Percentiles rank a stretch among this genome's conserved stretches.
Conservation (phyloP, 2,113 vertebrate species). For the Menura novaehollandiae region DNA sequence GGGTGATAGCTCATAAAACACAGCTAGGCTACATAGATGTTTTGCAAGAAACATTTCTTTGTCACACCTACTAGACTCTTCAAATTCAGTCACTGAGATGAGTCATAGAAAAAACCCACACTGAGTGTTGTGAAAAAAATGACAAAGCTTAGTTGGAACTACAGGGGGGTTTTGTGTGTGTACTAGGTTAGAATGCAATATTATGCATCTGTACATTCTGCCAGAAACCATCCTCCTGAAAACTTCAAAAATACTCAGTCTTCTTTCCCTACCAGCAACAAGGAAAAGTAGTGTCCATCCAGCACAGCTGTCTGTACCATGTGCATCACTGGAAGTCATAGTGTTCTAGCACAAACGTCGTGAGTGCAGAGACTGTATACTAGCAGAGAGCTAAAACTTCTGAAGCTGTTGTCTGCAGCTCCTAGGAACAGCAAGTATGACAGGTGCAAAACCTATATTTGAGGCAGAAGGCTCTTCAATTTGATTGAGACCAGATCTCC, state of each 20-base stretch:
- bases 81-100: slow-evolving; percentile 48
- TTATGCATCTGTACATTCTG: not conserved
- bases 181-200: slow-evolving; percentile 18
- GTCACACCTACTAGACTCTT: not conserved
- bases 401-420: slow-evolving; percentile 55
- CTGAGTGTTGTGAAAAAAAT: not conserved
- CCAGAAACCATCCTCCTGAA: slow-evolving; percentile 51
- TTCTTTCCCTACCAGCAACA: not conserved
- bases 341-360: slow-evolving; percentile 53
- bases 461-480: slow-evolving; percentile 52
- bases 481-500: slow-evolving; percentile 37
- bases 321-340: slow-evolving; percentile 38
- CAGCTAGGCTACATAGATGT: not conserved
- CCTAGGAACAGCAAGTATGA: slow-evolving; percentile 58
- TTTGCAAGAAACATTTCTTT: not conserved
- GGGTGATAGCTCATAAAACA: not conserved
- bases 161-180: not conserved
- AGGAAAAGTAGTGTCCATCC: slow-evolving; percentile 33
- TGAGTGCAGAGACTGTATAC: slow-evolving; percentile 49
- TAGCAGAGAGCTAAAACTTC: slow-evolving; percentile 52
- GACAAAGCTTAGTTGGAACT: slow-evolving; percentile 28
- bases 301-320: slow-evolving; percentile 32
- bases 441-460: slow-evolving; percentile 63
- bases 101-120: slow-evolving; percentile 38
- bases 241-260: slow-evolving; percentile 6